phyloP scores from a whole-genome alignment of 2,888 invertebrate species.

The Tenthredo amoena region DNA sequence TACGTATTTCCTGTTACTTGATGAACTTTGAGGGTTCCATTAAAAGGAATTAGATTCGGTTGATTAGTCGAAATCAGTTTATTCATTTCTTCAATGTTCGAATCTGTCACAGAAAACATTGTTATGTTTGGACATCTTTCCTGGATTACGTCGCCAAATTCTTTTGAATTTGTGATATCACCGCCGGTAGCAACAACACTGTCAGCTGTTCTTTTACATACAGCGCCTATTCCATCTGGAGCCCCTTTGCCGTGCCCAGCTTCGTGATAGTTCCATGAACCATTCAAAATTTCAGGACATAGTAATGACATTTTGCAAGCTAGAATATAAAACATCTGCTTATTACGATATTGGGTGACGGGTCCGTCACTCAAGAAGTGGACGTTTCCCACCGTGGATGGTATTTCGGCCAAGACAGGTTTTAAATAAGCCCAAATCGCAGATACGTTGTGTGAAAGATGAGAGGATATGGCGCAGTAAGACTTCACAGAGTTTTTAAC shows the following conservation, averaged over 20 bases:
- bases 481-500: neutral
- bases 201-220: conserved; percentile 63
- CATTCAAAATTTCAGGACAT: conserved; percentile 61
- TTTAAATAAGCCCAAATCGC: conserved; percentile 68
- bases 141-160: conserved; percentile 55
- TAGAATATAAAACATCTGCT: no score
- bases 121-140: neutral
- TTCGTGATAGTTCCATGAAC: conserved; percentile 67
- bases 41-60: neutral
- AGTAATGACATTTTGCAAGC: conserved; percentile 50
- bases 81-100: neutral
- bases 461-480: conserved; percentile 61
- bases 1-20: conserved; percentile 59
- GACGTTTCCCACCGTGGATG: conserved; percentile 62
- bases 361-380: conserved; percentile 72
- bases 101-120: neutral
- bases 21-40: neutral
- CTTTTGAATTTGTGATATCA: conserved; percentile 65
- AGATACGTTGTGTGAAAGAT: conserved; percentile 64
- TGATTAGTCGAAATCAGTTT: neutral
- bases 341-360: conserved; percentile 69
- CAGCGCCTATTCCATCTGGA: conserved; percentile 67
- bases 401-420: conserved; percentile 61
- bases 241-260: conserved; percentile 70
- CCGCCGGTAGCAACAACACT: conserved; percentile 65